phyloP scores from a whole-genome alignment of 2,888 invertebrate genomes.

The Nemoura dubitans region DNA sequence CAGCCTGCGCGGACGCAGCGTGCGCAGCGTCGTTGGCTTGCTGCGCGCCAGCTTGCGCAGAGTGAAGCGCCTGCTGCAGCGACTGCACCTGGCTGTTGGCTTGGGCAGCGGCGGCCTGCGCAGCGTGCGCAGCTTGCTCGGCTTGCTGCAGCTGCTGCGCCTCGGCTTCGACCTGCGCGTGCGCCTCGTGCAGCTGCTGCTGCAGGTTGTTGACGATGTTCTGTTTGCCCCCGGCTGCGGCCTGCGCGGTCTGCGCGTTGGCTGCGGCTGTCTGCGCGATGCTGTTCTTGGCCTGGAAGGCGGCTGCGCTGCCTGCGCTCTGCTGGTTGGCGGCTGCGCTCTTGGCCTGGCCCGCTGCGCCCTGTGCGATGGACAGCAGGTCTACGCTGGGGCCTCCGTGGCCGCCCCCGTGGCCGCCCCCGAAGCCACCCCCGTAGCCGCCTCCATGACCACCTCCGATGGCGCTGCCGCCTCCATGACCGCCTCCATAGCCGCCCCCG shows the following conservation, averaged over 20 bases:
- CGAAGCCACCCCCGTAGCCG: background rate
- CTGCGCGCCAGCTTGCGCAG: conserved; percentile 25
- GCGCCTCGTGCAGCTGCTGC: conserved; percentile 31
- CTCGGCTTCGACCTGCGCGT: conserved; percentile 24
- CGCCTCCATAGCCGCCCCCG: conserved; percentile 9
- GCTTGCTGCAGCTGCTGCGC: conserved; percentile 26
- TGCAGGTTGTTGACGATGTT: conserved; percentile 26
- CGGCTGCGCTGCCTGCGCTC: background rate
- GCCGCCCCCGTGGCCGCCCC: background rate
- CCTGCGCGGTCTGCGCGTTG: conserved; percentile 15
- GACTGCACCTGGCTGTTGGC: conserved; percentile 22
- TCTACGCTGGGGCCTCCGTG: conserved; percentile 26
- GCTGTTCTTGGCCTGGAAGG: conserved; percentile 21
- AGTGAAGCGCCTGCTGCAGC: background rate
- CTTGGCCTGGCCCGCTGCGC: conserved; percentile 24
- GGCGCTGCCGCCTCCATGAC: background rate
- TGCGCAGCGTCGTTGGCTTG: background rate
- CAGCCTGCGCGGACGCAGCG: conserved; percentile 16
- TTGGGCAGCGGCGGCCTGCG: background rate
- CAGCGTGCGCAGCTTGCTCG: conserved; percentile 27
- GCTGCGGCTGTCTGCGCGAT: conserved; percentile 17
- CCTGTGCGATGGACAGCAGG: conserved; percentile 16
- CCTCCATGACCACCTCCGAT: background rate
- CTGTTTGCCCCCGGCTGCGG: conserved; percentile 26
- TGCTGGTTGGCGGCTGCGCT: conserved; percentile 13